phyloP scores from a whole-genome alignment of 2,888 invertebrate genomes.

The Tridacna crocea region DNA sequence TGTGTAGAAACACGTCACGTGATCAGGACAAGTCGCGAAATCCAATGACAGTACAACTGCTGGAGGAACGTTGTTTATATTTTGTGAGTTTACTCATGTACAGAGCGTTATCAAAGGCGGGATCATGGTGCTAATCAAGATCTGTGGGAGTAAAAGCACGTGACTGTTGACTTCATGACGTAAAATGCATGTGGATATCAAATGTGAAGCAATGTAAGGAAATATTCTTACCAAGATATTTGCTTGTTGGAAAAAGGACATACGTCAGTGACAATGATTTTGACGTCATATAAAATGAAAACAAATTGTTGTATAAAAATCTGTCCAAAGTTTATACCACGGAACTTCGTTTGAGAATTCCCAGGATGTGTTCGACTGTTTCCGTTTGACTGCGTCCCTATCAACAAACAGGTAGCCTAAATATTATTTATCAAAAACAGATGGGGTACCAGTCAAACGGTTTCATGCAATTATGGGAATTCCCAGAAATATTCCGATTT shows the following conservation, averaged over 20 bases:
- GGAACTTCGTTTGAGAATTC: background rate
- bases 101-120: background rate
- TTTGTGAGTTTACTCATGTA: too few species aligned
- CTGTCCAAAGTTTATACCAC: slow-evolving; percentile 13
- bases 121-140: slow-evolving; percentile 7
- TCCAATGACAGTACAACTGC: too few species aligned
- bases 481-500: background rate
- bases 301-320: background rate
- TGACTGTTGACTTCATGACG: background rate
- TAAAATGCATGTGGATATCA: background rate
- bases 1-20: too few species aligned
- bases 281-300: background rate
- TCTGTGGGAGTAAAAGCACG: background rate
- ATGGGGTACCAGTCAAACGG: background rate
- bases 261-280: background rate
- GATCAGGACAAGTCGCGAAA: too few species aligned
- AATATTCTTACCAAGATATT: background rate
- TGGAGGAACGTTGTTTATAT: too few species aligned
- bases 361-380: background rate
- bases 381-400: background rate
- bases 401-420: too few species aligned
- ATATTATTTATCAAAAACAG: too few species aligned
- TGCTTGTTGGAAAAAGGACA: too few species aligned
- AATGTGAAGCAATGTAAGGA: background rate
- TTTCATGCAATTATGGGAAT: background rate